Percentiles rank a stretch among this genome's conserved stretches.
phyloP scores from a whole-genome alignment of 2,888 invertebrate species.

The Prosopocoilus inquinatus region DNA sequence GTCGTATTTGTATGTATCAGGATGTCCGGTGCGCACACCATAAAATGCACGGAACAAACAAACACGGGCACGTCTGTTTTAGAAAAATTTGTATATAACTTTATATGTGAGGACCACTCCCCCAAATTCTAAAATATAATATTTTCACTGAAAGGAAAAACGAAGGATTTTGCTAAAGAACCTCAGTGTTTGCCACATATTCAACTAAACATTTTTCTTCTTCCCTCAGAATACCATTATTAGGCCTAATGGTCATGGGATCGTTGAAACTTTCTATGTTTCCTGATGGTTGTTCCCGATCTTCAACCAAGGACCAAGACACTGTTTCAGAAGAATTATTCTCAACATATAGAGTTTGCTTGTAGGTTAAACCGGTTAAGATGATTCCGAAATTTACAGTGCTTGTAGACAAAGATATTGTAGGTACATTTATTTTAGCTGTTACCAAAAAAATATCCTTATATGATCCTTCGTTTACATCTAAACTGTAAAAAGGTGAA shows the following conservation, averaged over 20 bases:
- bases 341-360: slow-evolving; percentile 32
- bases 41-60: slow-evolving; percentile 38
- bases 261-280: not conserved
- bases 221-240: slow-evolving; percentile 7
- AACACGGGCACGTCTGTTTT: slow-evolving; percentile 16
- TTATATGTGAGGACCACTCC: slow-evolving; percentile 26
- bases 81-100: slow-evolving; percentile 20
- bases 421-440: slow-evolving; percentile 19
- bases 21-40: slow-evolving; percentile 35
- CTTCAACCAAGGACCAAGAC: slow-evolving; percentile 38
- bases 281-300: slow-evolving; percentile 7
- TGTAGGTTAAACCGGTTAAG: slow-evolving; percentile 13
- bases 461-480: slow-evolving; percentile 15
- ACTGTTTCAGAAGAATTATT: slow-evolving; percentile 30
- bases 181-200: slow-evolving; percentile 15
- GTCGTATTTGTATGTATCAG: slow-evolving; percentile 34
- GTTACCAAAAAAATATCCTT: slow-evolving; percentile 12
- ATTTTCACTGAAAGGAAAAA: not conserved
- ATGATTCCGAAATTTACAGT: slow-evolving; percentile 36
- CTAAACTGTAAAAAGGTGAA: slow-evolving; percentile 17
- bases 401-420: slow-evolving; percentile 27
- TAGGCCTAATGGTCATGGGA: not conserved
- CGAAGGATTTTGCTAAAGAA: not conserved
- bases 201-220: slow-evolving; percentile 7
- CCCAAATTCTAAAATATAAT: not conserved